Base-by-base conservation (phyloP, 2,113 vertebrate species). In the Beaufortia kweichowensis region DNA sequence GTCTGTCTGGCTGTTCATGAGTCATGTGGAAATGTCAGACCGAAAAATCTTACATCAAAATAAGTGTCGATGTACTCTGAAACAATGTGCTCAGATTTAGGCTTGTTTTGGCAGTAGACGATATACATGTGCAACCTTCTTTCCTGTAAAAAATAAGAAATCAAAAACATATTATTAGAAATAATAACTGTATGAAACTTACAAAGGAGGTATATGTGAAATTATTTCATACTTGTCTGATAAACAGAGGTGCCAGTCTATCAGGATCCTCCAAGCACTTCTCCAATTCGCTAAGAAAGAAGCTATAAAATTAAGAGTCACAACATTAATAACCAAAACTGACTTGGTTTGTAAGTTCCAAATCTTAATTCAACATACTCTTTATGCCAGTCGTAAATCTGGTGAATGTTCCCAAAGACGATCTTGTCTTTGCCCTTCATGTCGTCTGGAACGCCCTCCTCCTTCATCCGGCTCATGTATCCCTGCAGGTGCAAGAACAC, bases 391-490 rank as follows among this genome's bases (percentile, higher is more conserved):
- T 98, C 97, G 19, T 94, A 98, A 83, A 98, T 98, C 87, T 99
- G 97, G 84, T 97, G 94, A 85, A 99, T 96, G 90, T 99, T 99
- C 83, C 97, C 97, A 82, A 99, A 99, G 41, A 99, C 95, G 26
- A 98, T 97, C 88, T 98, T 99, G 90, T 98, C 97, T 86, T 98
- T 99, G 73, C 97, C 97, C 86, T 98, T 99, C 97, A 98, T 98
- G 80, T 99, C 97, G 53, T 98, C 97, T 0, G 96, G 97, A 78
- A 98, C 94, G 0, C 96, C 95, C 46, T 99, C 97, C 88, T 99
- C 97, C 82, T 95, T 98, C 96, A 98, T 98, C 62, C 95, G 92
- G 81, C 91, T 93, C 92, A 99, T 98, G 86, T 99, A 99, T 83
- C 97, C 96, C 97, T 99, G 65, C 12, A 57, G 79, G 41, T 29